These are phyloP conservation scores for Donacobius atricapilla DNA, from an alignment of 2,113 vertebrate genomes.

Conservation along the genomic window DNA sequence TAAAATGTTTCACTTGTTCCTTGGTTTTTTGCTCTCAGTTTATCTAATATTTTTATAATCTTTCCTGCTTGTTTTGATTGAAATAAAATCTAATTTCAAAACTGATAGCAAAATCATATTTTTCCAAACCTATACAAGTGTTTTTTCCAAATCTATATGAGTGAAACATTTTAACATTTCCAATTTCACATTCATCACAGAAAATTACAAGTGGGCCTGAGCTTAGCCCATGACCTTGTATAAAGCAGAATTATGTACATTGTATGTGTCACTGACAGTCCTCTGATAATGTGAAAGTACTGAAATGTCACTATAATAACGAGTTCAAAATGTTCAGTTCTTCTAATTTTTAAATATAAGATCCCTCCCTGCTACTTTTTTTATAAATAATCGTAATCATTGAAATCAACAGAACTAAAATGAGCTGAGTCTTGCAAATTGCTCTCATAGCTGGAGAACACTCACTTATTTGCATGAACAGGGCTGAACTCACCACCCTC, in stretches of 20 bases:
- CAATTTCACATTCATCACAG: neutral
- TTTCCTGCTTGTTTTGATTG: neutral
- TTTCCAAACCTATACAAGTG: neutral
- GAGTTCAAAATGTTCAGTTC: neutral
- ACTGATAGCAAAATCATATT: neutral
- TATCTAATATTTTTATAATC: neutral
- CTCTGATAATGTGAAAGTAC: neutral
- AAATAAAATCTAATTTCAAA: slow-evolving; percentile 1
- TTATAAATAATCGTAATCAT: neutral
- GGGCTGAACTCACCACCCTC: neutral
- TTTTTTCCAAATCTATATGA: neutral
- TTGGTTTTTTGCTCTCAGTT: neutral
- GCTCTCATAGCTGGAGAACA: neutral
- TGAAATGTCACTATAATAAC: neutral
- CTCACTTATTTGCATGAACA: neutral
- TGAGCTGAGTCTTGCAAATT: neutral
- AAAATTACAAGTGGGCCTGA: neutral
- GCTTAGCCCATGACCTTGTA: neutral
- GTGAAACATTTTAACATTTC: neutral
- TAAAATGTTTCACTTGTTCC: neutral
- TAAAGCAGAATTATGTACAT: neutral
- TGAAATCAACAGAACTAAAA: neutral
- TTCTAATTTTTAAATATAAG: neutral
- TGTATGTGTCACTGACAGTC: neutral
- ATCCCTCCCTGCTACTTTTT: neutral